phyloP scores from a whole-genome alignment of 1,140 invertebrate genomes.

The Drosophila sucinea region DNA sequence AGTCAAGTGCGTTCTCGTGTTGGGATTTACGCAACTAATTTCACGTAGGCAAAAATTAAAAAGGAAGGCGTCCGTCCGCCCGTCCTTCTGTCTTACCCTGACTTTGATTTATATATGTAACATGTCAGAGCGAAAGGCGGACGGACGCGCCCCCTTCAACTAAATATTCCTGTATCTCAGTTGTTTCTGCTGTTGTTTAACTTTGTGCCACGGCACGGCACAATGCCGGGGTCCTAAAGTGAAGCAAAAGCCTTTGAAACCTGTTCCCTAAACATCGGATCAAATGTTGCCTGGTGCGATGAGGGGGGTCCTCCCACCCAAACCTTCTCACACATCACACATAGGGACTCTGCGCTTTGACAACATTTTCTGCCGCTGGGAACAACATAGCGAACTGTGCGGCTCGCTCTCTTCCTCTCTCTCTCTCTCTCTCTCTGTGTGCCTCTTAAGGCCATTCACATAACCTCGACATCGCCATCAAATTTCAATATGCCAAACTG shows the following conservation, averaged over 20 bases:
- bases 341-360: conserved; percentile 27
- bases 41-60: conserved; percentile 74
- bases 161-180: conserved; percentile 11
- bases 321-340: conserved; percentile 11
- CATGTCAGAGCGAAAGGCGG: conserved; percentile 12
- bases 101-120: conserved; percentile 70
- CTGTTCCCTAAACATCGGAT: conserved; percentile 42
- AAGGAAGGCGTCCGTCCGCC: conserved; percentile 43
- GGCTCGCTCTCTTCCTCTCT: background rate
- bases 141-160: background rate
- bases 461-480: conserved; percentile 22
- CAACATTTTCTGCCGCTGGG: conserved; percentile 51
- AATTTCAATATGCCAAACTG: conserved; percentile 55
- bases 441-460: conserved; percentile 1
- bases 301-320: background rate
- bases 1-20: conserved; percentile 76
- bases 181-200: conserved; percentile 33
- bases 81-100: conserved; percentile 20
- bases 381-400: conserved; percentile 24
- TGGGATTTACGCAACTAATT: conserved; percentile 81
- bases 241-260: conserved; percentile 57
- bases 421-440: too few relatives aligned
- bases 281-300: conserved; percentile 40
- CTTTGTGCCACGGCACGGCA: conserved; percentile 16
- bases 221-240: background rate